Evolutionary conservation across 2,113 vertebrate species (phyloP), one percentile per base, ranked within the genome.

Genomic region (Phaethornis superciliosus): DNA sequence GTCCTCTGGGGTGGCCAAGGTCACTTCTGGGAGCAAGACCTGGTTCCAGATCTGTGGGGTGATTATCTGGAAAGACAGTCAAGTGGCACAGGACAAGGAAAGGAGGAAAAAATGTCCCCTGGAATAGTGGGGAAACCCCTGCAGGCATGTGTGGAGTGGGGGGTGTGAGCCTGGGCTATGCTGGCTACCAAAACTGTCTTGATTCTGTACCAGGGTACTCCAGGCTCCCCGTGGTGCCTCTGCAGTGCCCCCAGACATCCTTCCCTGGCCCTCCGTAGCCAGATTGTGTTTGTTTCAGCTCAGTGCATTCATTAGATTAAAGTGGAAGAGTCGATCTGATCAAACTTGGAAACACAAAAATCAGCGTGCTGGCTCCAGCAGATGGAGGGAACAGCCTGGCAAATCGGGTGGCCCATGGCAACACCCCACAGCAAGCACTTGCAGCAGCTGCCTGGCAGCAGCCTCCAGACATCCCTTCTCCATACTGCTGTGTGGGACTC

Each of bases 271-370:
- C 86, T 87, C 85, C 12, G 1, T 1, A 40, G 37, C 40, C 90
- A 84, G 85, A 82, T 44, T 68, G 62, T 72, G 58, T 63, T 94
- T 91, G 93, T 77, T 96, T 84, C 94, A 82, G 92, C 83, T 85
- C 88, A 49, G 68, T 1, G 14, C 33, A 2, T 55, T 89, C 46
- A 32, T 62, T 83, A 89, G 60, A 55, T 76, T 54, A 17, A 90
- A 91, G 81, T 77, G 90, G 54, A 83, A 92, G 80, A 83, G 77
- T 80, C 4, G 10, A 62, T 77, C 63, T 67, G 62, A 93, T 70
- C 92, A 54, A 23, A 44, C 76, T 64, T 30, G 69, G 88, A 87
- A 87, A 42, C 46, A 67, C 10, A 2, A 62, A 94, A 95, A 64
- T 82, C 72, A 54, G 33, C 7, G 15, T 49, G 30, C 91, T 77